These are phyloP conservation scores for Cylindroiulus punctatus DNA, from an alignment of 2,888 invertebrate genomes.

Conservation along the genomic window DNA sequence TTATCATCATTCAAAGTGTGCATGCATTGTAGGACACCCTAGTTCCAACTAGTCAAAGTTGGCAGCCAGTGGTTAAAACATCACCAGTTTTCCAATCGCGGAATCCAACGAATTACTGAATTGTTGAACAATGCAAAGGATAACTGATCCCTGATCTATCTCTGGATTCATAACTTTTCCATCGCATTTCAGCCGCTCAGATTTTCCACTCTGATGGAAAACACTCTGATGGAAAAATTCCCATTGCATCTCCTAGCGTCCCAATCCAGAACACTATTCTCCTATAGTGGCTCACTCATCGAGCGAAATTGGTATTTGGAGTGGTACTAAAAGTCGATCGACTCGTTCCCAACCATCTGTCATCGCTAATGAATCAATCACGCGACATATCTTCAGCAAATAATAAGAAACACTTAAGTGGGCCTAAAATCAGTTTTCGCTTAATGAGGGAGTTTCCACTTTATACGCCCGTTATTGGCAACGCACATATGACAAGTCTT, in stretches of 20 bases:
- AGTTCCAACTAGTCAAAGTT: too few species aligned
- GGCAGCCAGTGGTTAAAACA: not conserved
- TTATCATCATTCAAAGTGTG: too few species aligned
- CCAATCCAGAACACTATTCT: not conserved
- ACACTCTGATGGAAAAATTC: not conserved
- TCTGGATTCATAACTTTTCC: not conserved
- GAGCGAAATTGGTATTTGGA: slow-evolving; percentile 10
- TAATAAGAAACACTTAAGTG: slow-evolving; percentile 39
- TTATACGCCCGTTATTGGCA: not conserved
- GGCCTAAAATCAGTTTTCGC: slow-evolving; percentile 2
- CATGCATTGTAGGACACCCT: too few species aligned
- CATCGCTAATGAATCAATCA: slow-evolving; percentile 35
- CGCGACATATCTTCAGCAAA: slow-evolving; percentile 8
- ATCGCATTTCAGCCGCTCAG: not conserved
- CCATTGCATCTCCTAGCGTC: too few species aligned
- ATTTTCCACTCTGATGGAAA: not conserved
- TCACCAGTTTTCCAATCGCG: not conserved
- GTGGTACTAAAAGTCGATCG: slow-evolving; percentile 33
- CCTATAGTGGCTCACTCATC: not conserved
- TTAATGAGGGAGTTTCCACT: not conserved
- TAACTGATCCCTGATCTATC: not conserved
- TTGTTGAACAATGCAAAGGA: not conserved
- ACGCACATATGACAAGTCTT: too few species aligned
- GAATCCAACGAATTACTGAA: not conserved
- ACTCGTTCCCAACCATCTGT: not conserved